These are phyloP conservation scores for Leptinotarsa juncta DNA, from an alignment of 2,888 invertebrate species.

Conservation along the genomic window DNA sequence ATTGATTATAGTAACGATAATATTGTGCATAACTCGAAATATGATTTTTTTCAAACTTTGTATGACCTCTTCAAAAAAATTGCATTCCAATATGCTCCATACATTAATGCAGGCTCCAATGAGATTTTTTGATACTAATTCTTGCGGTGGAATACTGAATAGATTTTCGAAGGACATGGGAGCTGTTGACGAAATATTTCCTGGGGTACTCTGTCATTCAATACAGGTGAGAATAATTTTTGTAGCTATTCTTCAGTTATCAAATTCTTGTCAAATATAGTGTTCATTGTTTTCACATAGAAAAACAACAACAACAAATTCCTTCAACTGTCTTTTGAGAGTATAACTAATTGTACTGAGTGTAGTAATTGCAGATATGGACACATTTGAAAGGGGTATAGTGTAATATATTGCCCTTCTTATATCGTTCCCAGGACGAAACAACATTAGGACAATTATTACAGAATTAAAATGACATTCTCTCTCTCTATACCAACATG, in stretches of 20 bases:
- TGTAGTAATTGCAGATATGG: too few species aligned
- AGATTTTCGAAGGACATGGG: constrained; percentile 88
- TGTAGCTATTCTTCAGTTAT: background rate
- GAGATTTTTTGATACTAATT: constrained; percentile 86
- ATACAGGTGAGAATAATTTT: constrained; percentile 66
- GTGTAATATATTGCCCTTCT: too few species aligned
- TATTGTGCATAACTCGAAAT: constrained; percentile 73
- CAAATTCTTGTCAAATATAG: too few species aligned
- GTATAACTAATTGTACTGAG: too few species aligned
- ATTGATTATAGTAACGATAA: constrained; percentile 70
- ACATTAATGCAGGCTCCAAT: constrained; percentile 72
- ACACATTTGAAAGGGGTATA: too few species aligned
- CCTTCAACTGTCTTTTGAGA: too few species aligned
- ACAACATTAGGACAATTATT: too few species aligned
- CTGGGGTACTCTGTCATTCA: constrained; percentile 73
- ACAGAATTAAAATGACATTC: too few species aligned
- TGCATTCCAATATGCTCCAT: constrained; percentile 84
- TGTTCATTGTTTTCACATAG: too few species aligned
- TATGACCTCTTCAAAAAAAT: constrained; percentile 77
- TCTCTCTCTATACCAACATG: too few species aligned
- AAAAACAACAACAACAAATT: too few species aligned
- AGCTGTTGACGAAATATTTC: constrained; percentile 79
- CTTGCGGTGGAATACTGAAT: constrained; percentile 81
- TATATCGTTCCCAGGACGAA: too few species aligned
- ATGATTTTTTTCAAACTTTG: constrained; percentile 78